Conservation (phyloP, 1,140 invertebrate species). For the Drosophila virilis region DNA sequence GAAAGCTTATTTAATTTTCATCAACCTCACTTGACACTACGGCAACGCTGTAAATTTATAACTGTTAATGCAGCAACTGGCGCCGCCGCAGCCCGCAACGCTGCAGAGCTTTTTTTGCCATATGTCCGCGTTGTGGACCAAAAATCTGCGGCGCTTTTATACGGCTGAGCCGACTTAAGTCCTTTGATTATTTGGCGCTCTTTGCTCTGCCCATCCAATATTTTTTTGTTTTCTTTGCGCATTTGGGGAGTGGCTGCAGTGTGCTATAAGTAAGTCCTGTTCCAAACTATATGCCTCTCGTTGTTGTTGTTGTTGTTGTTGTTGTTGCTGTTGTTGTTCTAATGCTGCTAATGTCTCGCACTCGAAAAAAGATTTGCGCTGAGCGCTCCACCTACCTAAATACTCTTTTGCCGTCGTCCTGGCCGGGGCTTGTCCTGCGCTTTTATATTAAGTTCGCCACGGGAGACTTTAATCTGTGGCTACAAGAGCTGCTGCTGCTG, state of each 20-base stretch:
- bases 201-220: conserved; percentile 18
- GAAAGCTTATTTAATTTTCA: too few relatives aligned
- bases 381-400: conserved; percentile 47
- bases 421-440: conserved; percentile 51
- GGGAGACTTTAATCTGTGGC: conserved; percentile 80
- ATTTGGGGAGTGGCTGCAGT: conserved; percentile 30
- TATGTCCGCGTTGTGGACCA: neutral
- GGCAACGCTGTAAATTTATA: neutral
- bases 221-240: conserved; percentile 38
- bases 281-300: conserved; percentile 36
- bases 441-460: conserved; percentile 83
- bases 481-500: conserved; percentile 45
- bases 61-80: conserved; percentile 8
- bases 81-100: neutral
- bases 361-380: conserved; percentile 75
- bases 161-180: conserved; percentile 74
- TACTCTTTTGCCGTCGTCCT: conserved; percentile 58
- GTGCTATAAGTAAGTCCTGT: conserved; percentile 41
- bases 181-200: conserved; percentile 59
- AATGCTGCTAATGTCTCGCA: conserved; percentile 80
- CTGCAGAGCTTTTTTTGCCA: neutral
- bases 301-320: conserved; percentile 11
- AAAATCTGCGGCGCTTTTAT: conserved; percentile 49
- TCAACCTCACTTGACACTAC: too few relatives aligned
- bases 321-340: conserved; percentile 58